A percentile compares a stretch with the other conserved stretches of the same genome.
These are phyloP conservation scores for Lucifuga dentata DNA, from an alignment of 2,113 vertebrate genomes.

Conservation along the genomic window DNA sequence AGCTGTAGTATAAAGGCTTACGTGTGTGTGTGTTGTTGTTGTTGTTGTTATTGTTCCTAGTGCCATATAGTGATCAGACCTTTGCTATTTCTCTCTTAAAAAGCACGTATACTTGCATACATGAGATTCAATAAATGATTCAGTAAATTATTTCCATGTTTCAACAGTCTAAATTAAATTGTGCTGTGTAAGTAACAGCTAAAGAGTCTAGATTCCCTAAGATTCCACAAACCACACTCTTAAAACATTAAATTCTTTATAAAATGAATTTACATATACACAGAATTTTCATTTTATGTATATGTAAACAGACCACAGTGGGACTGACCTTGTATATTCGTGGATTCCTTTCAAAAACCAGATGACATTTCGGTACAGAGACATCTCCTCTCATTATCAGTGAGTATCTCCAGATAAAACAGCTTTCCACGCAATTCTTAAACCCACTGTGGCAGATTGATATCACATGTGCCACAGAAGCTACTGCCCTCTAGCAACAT, in stretches of 20 bases:
- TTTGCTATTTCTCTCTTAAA: slow-evolving; percentile 12
- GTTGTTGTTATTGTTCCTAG: slow-evolving; percentile 26
- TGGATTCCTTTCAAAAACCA: slow-evolving; percentile 83
- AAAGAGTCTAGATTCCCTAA: too few species aligned
- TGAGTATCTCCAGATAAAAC: slow-evolving; percentile 1
- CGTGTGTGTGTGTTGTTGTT: too few species aligned
- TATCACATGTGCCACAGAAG: slow-evolving; percentile 28
- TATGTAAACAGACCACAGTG: too few species aligned
- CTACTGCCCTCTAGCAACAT: slow-evolving; percentile 58
- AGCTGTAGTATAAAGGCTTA: slow-evolving; percentile 49
- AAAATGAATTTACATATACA: too few species aligned
- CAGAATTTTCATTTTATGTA: too few species aligned
- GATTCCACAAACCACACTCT: too few species aligned
- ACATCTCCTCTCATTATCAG: slow-evolving; percentile 66
- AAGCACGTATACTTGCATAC: background rate
- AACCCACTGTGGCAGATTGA: slow-evolving; percentile 37
- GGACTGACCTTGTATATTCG: slow-evolving; percentile 80
- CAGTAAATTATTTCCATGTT: background rate
- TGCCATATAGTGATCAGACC: slow-evolving; percentile 54
- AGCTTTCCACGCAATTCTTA: background rate
- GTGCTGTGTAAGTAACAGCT: too few species aligned
- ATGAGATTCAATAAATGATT: background rate
- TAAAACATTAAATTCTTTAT: too few species aligned
- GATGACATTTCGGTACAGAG: slow-evolving; percentile 77
- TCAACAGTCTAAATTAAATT: background rate